Percentiles rank a stretch among this genome's conserved stretches.
phyloP scores from a whole-genome alignment of 1,140 invertebrate species.

The Tetragonula clypearis region DNA sequence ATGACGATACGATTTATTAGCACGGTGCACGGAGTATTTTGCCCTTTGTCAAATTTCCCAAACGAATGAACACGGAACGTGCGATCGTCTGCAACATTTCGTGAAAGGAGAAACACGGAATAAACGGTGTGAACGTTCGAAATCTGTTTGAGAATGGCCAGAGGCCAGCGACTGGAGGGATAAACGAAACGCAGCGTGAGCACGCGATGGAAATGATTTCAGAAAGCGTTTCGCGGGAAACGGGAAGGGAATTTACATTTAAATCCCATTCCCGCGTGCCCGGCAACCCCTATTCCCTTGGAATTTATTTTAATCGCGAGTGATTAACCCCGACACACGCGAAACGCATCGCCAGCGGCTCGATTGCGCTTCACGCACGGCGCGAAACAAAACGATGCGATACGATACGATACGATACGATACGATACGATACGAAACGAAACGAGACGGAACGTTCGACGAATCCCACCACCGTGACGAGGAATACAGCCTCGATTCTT shows the following conservation, averaged over 20 bases:
- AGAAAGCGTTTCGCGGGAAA: not conserved
- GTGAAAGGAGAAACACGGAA: not conserved
- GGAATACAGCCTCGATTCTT: not conserved
- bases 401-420: too few species aligned
- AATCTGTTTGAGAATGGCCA: not conserved
- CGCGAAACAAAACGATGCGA: too few species aligned
- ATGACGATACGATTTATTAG: not conserved
- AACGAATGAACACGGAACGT: not conserved
- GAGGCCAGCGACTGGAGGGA: not conserved
- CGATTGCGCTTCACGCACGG: not conserved
- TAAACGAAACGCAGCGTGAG: not conserved
- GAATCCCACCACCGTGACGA: not conserved
- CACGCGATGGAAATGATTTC: constrained; percentile 25
- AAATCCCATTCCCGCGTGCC: not conserved
- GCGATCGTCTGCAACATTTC: not conserved
- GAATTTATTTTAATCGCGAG: constrained; percentile 8
- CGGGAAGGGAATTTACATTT: constrained; percentile 13
- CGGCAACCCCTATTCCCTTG: not conserved
- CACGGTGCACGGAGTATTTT: not conserved
- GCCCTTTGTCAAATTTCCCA: not conserved
- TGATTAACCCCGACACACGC: not conserved
- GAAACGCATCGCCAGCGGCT: not conserved
- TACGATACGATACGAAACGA: too few species aligned
- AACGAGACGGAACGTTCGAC: not conserved
- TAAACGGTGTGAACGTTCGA: not conserved